phyloP scores from a whole-genome alignment of 2,888 invertebrate genomes.

The Muscina levida region DNA sequence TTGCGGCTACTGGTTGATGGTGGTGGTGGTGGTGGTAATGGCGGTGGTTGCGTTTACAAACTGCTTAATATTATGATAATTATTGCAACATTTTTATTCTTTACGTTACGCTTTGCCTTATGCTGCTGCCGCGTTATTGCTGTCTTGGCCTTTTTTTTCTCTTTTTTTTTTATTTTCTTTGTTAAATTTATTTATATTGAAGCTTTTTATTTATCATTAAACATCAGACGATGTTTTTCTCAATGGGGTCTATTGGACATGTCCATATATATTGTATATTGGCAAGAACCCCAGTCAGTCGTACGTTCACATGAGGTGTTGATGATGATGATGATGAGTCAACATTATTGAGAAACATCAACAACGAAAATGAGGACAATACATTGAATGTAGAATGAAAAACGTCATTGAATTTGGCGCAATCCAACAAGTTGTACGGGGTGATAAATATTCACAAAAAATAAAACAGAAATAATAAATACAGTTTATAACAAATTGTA shows the following conservation, averaged over 20 bases:
- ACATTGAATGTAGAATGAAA: background rate
- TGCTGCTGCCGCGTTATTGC: background rate
- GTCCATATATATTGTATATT: constrained; percentile 7
- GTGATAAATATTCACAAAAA: too few species aligned
- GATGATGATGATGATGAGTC: background rate
- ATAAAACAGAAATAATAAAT: too few species aligned
- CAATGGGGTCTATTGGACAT: background rate
- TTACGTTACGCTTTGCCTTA: constrained; percentile 45
- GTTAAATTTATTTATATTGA: constrained; percentile 26
- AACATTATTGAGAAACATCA: background rate
- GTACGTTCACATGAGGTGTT: constrained; percentile 24
- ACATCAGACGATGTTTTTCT: background rate
- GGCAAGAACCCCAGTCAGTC: constrained; percentile 33
- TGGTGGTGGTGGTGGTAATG: background rate
- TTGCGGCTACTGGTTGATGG: background rate
- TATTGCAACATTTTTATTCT: constrained; percentile 62
- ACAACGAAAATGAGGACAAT: constrained; percentile 2
- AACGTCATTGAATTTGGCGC: constrained; percentile 1
- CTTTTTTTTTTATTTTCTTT: too few species aligned
- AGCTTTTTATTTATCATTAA: constrained; percentile 35
- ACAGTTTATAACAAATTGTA: too few species aligned
- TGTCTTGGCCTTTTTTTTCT: constrained; percentile 9
- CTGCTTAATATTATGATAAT: constrained; percentile 54
- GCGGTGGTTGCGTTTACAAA: constrained; percentile 15
- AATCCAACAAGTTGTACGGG: background rate